Base-by-base conservation (phyloP, 2,797 vertebrate species). In the Discoglossus pictus region DNA sequence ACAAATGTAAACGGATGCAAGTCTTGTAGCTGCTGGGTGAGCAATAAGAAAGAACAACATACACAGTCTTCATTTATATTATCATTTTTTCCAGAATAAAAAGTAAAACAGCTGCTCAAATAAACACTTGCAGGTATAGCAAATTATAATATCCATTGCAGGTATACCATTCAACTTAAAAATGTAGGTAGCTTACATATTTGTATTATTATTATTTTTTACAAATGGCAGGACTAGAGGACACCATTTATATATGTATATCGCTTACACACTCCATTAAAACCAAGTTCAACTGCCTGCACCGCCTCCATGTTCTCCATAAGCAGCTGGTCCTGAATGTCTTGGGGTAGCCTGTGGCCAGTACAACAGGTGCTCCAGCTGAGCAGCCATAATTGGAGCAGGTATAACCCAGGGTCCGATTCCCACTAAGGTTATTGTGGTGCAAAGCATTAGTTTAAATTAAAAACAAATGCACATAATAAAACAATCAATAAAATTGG, bases 41-140 rank as follows among this genome's bases (percentile, higher is more conserved):
- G 58, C 51, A 75, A 65, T 20, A 53, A 73, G 74, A 79, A 73
- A 81, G 67, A 65, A 61, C 39, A 61, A 73, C 75, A 40, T 70
- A 76, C 75, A 77, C 74, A 68, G 59, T 55, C 69, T 75, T 65
- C 60, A 78, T 76, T 76, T 63, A 66, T 43, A 72, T 81, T 76
- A 73, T n/a, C n/a, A n/a, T 76, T 67, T 58, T 78, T 74, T 75
- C 34, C 74, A 72, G 73, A 73, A 72, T 75, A 74, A 81, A 78
- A 78, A 63, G 79, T 76, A 76, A 83, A 85, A 83, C 70, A 73
- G 81, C 35, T 67, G 77, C 80, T 78, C 82, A 79, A 79, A 60
- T 77, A 81, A 80, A 68, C 82, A 84, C 76, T 76, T 77, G 81
- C 80, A 85, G 85, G 88, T 80, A 85, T 75, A 83, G 82, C 83